Base-by-base conservation (phyloP, 2,113 vertebrate species). In the Heliornis fulica region DNA sequence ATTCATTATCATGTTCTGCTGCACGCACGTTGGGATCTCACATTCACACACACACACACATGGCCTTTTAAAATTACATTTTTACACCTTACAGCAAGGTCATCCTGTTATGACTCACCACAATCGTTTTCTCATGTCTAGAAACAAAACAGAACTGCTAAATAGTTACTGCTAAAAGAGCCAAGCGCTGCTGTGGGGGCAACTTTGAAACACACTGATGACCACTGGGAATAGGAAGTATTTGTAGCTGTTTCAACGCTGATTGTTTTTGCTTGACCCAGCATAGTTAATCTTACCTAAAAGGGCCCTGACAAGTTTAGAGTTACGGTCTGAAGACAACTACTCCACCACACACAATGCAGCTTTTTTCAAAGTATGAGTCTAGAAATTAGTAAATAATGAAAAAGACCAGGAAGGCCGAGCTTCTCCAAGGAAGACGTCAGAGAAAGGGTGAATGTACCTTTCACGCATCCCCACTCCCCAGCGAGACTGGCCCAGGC, bases 1-100 rank as follows among this genome's bases (percentile, higher is more conserved):
- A 94, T 93, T 96, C 94, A 95, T 96, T 96, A 97, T 51, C 61
- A 70, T 85, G 88, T 88, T 95, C 87, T 94, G 90, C 23, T 8
- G 91, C 5, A 4, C 21, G 34, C 59, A 59, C 63, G 88, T 93
- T 50, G 90, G 85, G 85, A 96, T 90, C 90, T 72, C 36, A 16
- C 61, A 71, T 87, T 80, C 36, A 32, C 13, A 46, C 46, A 46
- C 46, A 22, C 46, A 57, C 11, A 8, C 11, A 13, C 14, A n/a
- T n/a, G n/a, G n/a, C n/a, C 26, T 50, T 83, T 86, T 68, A 92
- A 94, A 94, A 89, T 92, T 80, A 91, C 57, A 36, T 69, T 96
- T 89, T 85, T 87, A 91, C 89, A 96, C 87, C 95, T 96, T 87
- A 89, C 75, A 77, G 66, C 87, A 87, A 93, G 90, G 92, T 89